Base-by-base conservation (phyloP, 1,140 invertebrate species). In the Whitmania pigra region DNA sequence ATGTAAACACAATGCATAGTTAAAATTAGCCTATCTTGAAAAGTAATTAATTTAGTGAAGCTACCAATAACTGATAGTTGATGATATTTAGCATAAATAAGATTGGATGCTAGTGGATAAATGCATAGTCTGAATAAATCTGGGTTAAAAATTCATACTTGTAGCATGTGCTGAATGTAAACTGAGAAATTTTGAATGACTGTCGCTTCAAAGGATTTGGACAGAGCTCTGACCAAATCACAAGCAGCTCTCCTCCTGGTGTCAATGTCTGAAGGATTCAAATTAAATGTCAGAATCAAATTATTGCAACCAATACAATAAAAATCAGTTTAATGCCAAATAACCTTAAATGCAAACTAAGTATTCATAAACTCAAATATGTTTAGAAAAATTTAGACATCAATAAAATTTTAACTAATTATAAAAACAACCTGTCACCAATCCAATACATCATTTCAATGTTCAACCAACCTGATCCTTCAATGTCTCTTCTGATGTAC, bases 401-500 rank as follows among this genome's bases (percentile, higher is more conserved):
- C n/a, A n/a, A n/a, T n/a, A n/a, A n/a, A n/a, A n/a, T n/a, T n/a
- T n/a, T n/a, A n/a, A n/a, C n/a, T n/a, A n/a, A n/a, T n/a, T n/a
- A n/a, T n/a, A n/a, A n/a, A n/a, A n/a, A n/a, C n/a, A n/a, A n/a
- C n/a, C n/a, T n/a, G n/a, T n/a, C n/a, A n/a, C n/a, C n/a, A n/a
- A n/a, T n/a, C n/a, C n/a, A 36, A 36, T 36, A 6, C 31, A 36
- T 36, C 6, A 67, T 53, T 13, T 53, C 25, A n/a, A n/a, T n/a
- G n/a, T n/a, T n/a, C n/a, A 40, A 60, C 70, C 67, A 75, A 83
- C 83, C 83, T n/a, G 93, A 95, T 7, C 95, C 95, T 85, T 99
- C 95, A 74, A 99, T 93, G 83, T 99, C 96, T 67, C 93, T 85
- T 54, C 94, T 84, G 73, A 97, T 96, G 78, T 97, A 99, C 83